Evolutionary conservation across 2,888 invertebrate species (phyloP).

Genomic region (Drosophila maculinotata): DNA sequence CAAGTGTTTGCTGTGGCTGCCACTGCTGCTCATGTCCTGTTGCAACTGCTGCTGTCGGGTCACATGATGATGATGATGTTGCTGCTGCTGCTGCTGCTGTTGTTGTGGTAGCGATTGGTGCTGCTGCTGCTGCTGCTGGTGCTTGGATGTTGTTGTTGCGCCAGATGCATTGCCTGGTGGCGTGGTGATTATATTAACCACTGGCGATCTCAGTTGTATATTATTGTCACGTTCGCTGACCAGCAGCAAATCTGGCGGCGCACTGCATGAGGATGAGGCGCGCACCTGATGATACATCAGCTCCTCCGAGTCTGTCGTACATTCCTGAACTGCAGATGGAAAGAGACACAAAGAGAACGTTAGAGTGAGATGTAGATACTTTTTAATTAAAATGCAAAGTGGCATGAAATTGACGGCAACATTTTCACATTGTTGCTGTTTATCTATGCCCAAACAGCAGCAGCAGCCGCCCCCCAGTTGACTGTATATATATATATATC

Average conservation of each 20-base stretch:
- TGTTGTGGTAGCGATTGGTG: slow-evolving; percentile 46
- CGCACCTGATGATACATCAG: slow-evolving; percentile 87
- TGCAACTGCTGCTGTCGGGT: slow-evolving; percentile 54
- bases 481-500: slow-evolving; percentile 13
- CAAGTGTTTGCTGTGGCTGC: slow-evolving; percentile 74
- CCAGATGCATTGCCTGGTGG: slow-evolving; percentile 72
- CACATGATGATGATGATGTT: slow-evolving; percentile 48
- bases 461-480: slow-evolving; percentile 13
- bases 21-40: slow-evolving; percentile 65
- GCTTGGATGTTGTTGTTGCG: slow-evolving; percentile 46
- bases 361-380: slow-evolving; percentile 18
- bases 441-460: slow-evolving; percentile 17
- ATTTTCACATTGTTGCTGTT: slow-evolving; percentile 27
- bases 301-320: slow-evolving; percentile 90
- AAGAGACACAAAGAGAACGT: slow-evolving; percentile 7
- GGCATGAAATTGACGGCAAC: slow-evolving; percentile 64
- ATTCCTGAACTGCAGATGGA: slow-evolving; percentile 87
- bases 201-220: slow-evolving; percentile 82
- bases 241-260: slow-evolving; percentile 88
- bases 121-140: slow-evolving; percentile 49
- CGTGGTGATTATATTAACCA: slow-evolving; percentile 83
- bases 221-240: slow-evolving; percentile 87
- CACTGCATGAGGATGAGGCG: slow-evolving; percentile 88
- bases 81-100: slow-evolving; percentile 44
- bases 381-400: slow-evolving; percentile 80